These are phyloP conservation scores for Octodon degus DNA, from an alignment of 2,113 vertebrate species.

Conservation along the genomic window DNA sequence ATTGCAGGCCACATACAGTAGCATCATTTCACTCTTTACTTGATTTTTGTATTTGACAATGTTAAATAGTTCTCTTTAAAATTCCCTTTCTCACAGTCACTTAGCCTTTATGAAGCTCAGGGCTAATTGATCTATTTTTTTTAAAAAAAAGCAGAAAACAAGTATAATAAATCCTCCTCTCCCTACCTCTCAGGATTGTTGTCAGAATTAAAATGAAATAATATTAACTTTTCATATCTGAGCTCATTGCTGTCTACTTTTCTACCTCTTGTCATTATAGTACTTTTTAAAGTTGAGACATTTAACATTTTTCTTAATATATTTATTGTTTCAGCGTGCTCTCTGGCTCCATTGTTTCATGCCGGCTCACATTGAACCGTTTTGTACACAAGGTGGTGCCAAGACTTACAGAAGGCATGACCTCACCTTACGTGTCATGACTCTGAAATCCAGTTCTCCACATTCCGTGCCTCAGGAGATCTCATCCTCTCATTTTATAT, in stretches of 20 bases:
- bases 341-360: not conserved
- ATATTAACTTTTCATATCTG: not conserved
- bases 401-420: not conserved
- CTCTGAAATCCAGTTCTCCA: conserved; percentile 11
- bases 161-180: not conserved
- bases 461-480: not conserved
- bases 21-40: not conserved
- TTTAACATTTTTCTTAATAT: conserved; percentile 4
- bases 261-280: not conserved
- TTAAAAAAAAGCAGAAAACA: not conserved
- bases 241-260: not conserved
- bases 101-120: conserved; percentile 31
- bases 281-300: not conserved
- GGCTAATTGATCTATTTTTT: not conserved
- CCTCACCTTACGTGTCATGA: not conserved
- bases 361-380: not conserved
- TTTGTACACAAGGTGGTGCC: not conserved
- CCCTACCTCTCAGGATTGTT: not conserved
- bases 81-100: not conserved
- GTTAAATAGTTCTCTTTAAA: conserved; percentile 56
- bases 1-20: not conserved
- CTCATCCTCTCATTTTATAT: not conserved
- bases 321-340: not conserved
- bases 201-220: conserved; percentile 52
- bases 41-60: conserved; percentile 18